Base-by-base conservation (phyloP, 2,888 invertebrate genomes). In the Dolichopus griseipennis region DNA sequence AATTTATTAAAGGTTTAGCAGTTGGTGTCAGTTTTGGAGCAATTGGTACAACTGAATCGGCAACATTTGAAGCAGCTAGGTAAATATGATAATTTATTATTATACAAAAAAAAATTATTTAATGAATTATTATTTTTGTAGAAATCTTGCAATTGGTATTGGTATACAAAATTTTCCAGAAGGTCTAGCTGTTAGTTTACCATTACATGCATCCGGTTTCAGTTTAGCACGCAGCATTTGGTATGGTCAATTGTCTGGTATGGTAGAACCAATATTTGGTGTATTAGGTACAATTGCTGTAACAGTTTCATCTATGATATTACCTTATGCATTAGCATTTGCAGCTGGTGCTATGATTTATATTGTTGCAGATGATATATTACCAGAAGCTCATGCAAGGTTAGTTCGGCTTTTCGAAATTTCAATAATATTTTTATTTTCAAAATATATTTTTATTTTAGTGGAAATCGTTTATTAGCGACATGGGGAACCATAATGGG, bases 321-420 rank as follows among this genome's bases (percentile, higher is more conserved):
- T 99, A 72, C 98, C 98, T 1, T 98, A 97, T 82, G 96, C 97
- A 15, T 84, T 98, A 69, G 91, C 97, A 61, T 97, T 97, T 83
- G 97, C 97, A 10, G 98, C 98, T 65, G 97, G 97, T 66, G 97
- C 98, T 72, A 98, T 98, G 98, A 95, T 98, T 73, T 98, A 95
- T 83, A 97, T 98, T 69, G 98, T 98, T 65, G 88, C 97, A 61
- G 97, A 99, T 83, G 98, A 99, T 82, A 96, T 99, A 78, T 89
- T 99, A 72, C 98, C 98, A n/a, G 98, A 99, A 83, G 95, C 97
- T 21, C 95, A 97, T 81, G 90, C 90, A n/a, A 74, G 73, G 74
- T 74, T 66, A 7, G 8, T 37, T n/a, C n/a, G n/a, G n/a, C n/a
- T n/a, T 7, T 12, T 37, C 12, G 12, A 37, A 37, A 37, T 68